Conservation (phyloP, 2,797 vertebrate species). For the Silurus aristotelis region DNA sequence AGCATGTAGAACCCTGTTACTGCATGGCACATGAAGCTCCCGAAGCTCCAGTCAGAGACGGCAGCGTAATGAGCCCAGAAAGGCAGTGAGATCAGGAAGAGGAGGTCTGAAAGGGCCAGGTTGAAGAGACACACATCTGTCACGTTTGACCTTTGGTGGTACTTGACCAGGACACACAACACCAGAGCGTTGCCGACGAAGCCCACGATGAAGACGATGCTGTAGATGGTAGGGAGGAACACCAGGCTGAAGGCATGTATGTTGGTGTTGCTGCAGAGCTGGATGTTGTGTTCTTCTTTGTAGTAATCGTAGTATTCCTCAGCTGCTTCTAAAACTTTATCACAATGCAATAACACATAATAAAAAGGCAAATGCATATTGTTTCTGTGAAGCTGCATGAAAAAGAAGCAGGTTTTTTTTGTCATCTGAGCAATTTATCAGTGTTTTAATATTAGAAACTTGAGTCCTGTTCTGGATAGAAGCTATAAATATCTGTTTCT, state of each 20-base stretch:
- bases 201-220: conserved; percentile 81
- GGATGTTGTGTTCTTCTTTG: accelerated
- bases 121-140: conserved; percentile 87
- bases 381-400: no score
- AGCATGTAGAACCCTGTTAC: conserved; percentile 66
- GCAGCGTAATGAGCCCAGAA: conserved; percentile 75
- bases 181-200: conserved; percentile 82
- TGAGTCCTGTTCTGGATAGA: no score
- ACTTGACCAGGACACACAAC: conserved; percentile 79
- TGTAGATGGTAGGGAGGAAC: conserved; percentile 75
- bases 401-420: no score
- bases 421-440: no score
- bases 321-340: no score
- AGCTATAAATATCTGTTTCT: no score
- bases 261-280: conserved; percentile 57
- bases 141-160: conserved; percentile 78
- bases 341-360: not conserved
- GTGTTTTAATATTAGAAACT: no score
- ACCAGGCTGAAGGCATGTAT: conserved; percentile 65
- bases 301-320: conserved; percentile 13
- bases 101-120: conserved; percentile 83
- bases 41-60: conserved; percentile 76
- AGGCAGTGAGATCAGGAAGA: conserved; percentile 83
- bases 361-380: no score
- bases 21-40: conserved; percentile 77